Percentiles rank a stretch among this genome's conserved stretches.
These are phyloP conservation scores for Hippocampus mohnikei DNA, from an alignment of 2,113 vertebrate genomes.

Conservation along the genomic window DNA sequence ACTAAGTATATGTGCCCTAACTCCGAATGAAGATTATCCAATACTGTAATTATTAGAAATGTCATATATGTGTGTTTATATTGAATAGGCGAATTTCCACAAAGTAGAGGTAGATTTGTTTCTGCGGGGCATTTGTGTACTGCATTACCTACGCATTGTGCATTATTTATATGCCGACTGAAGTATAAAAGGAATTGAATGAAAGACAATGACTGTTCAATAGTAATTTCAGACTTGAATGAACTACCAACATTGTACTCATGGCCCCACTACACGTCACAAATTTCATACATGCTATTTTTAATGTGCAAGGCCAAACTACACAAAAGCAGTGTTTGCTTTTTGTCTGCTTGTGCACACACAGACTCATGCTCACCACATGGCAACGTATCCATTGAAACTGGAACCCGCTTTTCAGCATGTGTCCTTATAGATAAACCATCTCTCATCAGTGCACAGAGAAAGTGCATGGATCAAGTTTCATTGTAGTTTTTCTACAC, in stretches of 20 bases:
- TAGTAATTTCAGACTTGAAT: not conserved
- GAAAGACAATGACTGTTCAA: not conserved
- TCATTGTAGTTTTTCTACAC: constrained; percentile 26
- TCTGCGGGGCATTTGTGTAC: not conserved
- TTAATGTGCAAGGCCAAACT: not conserved
- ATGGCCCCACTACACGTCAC: not conserved
- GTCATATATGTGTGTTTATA: too few species aligned
- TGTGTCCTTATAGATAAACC: not conserved
- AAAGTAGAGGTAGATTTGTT: too few species aligned
- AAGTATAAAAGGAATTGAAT: not conserved
- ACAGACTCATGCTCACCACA: constrained; percentile 1
- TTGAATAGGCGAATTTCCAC: too few species aligned
- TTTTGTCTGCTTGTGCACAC: constrained; percentile 9
- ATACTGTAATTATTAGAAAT: too few species aligned
- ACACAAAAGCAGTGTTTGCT: not conserved
- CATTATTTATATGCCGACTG: not conserved
- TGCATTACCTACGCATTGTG: not conserved
- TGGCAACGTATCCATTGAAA: constrained; percentile 33
- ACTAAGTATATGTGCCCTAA: too few species aligned
- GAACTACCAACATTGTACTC: not conserved
- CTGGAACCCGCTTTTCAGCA: constrained; percentile 45
- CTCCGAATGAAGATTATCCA: too few species aligned
- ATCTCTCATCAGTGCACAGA: constrained; percentile 18
- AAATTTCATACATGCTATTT: not conserved
- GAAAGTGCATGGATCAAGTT: constrained; percentile 36